Evolutionary conservation across 1,140 invertebrate genomes (phyloP), one percentile per base, ranked within the genome.

Genomic region (Drosophila persimilis): DNA sequence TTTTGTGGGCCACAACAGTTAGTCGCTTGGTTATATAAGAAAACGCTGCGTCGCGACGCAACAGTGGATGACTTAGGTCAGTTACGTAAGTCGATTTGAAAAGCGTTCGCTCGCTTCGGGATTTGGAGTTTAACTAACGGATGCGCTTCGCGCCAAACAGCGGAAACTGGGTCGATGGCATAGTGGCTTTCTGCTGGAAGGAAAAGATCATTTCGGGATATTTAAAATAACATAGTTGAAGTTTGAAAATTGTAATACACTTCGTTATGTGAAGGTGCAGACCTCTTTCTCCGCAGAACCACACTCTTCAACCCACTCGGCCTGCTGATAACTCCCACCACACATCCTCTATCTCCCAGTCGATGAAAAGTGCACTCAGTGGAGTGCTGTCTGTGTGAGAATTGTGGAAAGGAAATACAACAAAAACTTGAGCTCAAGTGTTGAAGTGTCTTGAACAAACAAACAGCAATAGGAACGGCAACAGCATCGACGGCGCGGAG

Each of bases 361-460:
- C 76, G 71, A 80, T 67, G 58, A 66, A 84, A 71, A 74, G 51
- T 63, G 61, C 54, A 60, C 52, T 60, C 39, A 1, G 39, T 24
- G 35, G 73, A 64, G 76, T 80, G 73, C 66, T 60, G 62, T 67
- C 61, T 55, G 52, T 67, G 73, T 71, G 76, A 85, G 85, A 84
- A 84, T 47, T 77, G 60, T 62, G 57, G 73, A 85, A 85, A 85
- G 81, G 77, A 77, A 86, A 86, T 57, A 63, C 63, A 73, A 77
- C 54, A 67, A 60, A 64, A 63, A 86, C 67, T 71, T 85, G 67
- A 80, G 73, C 54, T 77, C 55, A 71, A 85, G 80, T 85, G 81
- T 74, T 86, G 80, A 85, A 80, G 80, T 85, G 70, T 71, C 73
- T 86, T 77, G 64, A 74, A 70, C 81, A 85, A 85, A 86, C 77